Evolutionary conservation across 2,888 invertebrate species (phyloP).

Genomic region (Scaptomyza polygonia): DNA sequence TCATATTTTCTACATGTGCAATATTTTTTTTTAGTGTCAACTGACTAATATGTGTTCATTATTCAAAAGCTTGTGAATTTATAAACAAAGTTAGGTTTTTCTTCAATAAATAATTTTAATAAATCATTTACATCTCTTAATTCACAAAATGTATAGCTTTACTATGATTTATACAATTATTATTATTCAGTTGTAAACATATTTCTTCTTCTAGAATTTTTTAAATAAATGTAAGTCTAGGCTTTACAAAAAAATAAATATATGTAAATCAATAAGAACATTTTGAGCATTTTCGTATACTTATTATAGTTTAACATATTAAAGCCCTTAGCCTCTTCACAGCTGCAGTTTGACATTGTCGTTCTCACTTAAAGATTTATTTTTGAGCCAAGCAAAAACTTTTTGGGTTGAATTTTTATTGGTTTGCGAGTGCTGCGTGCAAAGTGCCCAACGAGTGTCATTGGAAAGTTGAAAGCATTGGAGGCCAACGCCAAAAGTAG

Average conservation of each 20-base stretch:
- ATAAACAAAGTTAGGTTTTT: not conserved
- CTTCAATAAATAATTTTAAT: too few species aligned
- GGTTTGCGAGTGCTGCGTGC: constrained; percentile 34
- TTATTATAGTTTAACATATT: not conserved
- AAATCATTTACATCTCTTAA: too few species aligned
- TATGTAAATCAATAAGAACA: too few species aligned
- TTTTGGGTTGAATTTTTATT: constrained; percentile 32
- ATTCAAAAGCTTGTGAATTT: not conserved
- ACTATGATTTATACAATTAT: too few species aligned
- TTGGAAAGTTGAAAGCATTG: constrained; percentile 43
- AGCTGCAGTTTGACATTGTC: not conserved
- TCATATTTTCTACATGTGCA: not conserved
- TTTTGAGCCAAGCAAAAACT: constrained; percentile 23
- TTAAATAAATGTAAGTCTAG: too few species aligned
- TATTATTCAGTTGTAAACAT: too few species aligned
- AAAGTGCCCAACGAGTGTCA: constrained; percentile 42
- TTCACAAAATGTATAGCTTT: too few species aligned
- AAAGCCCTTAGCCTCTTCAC: not conserved
- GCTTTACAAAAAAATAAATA: too few species aligned
- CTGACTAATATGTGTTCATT: not conserved
- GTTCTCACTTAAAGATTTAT: constrained; percentile 6
- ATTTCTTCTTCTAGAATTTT: too few species aligned
- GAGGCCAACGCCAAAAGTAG: constrained; percentile 40
- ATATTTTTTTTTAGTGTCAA: not conserved
- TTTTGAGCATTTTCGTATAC: too few species aligned